Conservation (phyloP, 1,140 invertebrate species). For the Anthonomus grandis region DNA sequence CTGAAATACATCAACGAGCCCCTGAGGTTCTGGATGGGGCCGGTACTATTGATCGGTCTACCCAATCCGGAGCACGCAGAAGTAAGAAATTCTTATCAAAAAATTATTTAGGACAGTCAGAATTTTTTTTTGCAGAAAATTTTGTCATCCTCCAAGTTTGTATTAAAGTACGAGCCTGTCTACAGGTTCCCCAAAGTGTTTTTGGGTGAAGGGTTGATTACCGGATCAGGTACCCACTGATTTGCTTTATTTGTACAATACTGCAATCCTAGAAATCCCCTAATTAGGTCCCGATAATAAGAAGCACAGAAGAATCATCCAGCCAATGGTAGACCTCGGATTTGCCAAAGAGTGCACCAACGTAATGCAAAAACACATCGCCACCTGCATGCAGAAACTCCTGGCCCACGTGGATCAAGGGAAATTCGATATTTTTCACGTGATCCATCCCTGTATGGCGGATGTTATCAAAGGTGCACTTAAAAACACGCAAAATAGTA, state of each 20-base stretch:
- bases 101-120: conserved; percentile 1
- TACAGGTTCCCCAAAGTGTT: conserved; percentile 22
- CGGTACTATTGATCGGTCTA: conserved; percentile 13
- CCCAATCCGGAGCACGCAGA: conserved; percentile 24
- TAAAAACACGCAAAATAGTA: conserved; percentile 2
- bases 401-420: conserved; percentile 3
- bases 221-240: conserved; percentile 18
- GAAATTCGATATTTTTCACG: conserved; percentile 20
- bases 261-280: conserved; percentile 11
- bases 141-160: conserved; percentile 26
- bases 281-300: conserved; percentile 23
- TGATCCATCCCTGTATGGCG: conserved; percentile 6
- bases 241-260: background rate
- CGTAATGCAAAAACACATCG: conserved; percentile 15
- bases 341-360: conserved; percentile 4
- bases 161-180: conserved; percentile 17
- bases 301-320: conserved; percentile 19
- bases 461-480: conserved; percentile 25
- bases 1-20: conserved; percentile 2
- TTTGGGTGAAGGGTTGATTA: conserved; percentile 24
- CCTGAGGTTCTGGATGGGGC: conserved; percentile 26
- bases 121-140: conserved; percentile 27
- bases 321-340: conserved; percentile 22
- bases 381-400: conserved; percentile 18
- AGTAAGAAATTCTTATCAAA: conserved; percentile 14